Base-by-base conservation (phyloP, 2,797 vertebrate genomes). In the Sebastolobus altivelis region DNA sequence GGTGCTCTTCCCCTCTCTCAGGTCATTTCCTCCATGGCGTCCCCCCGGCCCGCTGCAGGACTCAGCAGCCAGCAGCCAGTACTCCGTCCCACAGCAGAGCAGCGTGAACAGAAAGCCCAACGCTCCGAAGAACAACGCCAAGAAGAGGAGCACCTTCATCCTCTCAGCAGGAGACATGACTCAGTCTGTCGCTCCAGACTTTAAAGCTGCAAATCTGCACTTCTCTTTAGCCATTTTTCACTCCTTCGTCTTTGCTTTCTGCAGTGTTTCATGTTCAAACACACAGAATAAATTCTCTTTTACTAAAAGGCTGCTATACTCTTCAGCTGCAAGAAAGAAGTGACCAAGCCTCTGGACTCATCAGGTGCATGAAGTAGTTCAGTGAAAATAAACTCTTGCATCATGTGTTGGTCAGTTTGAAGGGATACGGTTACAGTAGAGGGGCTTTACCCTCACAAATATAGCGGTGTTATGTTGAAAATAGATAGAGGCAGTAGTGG, bases 41-140 rank as follows among this genome's bases (percentile, higher is more conserved):
- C 25, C 68, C 12, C 25, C 29, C 0, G 29, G 3, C 8, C 2
- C 22, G 81, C 62, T 20, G 79, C 93, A 90, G 82, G 91, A 77
- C 78, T 97, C 96, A 0, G 94, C 95, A 4, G 90, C 97, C 74
- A 98, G 95, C 86, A 98, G 96, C 97, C 98, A 98, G 88, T 98
- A 98, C 92, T 98, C 97, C 0, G 97, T 97, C 83, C 97, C 97
- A 56, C 97, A 97, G 38, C 95, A 95, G 66, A 97, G 90, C 87
- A 98, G 89, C 87, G 95, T 96, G 70, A 96, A 91, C 68, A 97
- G 91, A 82, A 94, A 93, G 0, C 97, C 97, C 1, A 95, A 65
- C 13, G 96, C 96, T 16, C 96, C 97, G 33, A 96, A 97, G 70
- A 98, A 95, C 25, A 96, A 94, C 59, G 86, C 86, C 13, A 91